Evolutionary conservation across 1,140 invertebrate species (phyloP), one percentile per base, ranked within the genome.

Genomic region (Helicoverpa zea): DNA sequence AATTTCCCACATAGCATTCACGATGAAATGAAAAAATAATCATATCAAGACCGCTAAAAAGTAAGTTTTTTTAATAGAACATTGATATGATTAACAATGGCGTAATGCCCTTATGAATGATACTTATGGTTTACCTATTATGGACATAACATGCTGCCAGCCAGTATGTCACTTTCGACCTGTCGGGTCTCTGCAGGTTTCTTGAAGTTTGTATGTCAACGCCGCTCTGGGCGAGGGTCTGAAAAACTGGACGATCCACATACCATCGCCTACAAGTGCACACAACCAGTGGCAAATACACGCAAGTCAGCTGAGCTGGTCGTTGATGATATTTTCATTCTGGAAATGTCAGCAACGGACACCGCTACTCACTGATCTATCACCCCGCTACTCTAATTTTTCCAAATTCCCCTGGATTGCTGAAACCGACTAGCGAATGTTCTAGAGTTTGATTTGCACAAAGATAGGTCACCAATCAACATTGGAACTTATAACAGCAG

Each of bases 231-330:
- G 92, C 91, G 91, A 88, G 87, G 92, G 85, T 94, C 94, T 94
- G 92, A 95, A 95, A 95, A 94, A 95, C 94, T 95, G 92, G 94
- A 95, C 94, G 94, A 94, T 95, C 94, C 94, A 95, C 94, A 95
- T 91, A 95, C 94, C 92, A 94, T 90, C 92, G 94, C 94, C 94
- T 94, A 95, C 92, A 94, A 90, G 90, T 85, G 88, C 89, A 94
- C 87, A 92, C 89, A 93, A 92, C 89, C 84, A 93, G 90, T 92
- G 88, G 88, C 90, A 87, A 88, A 90, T 52, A 78, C 85, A 84
- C 84, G 86, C 87, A 87, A 93, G 88, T 87, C 74, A 89, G 90
- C 91, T 92, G 91, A 93, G 91, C 90, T 93, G 87, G 73, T 88
- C 92, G 92, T 93, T 95, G 92, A 89, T 93, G 89, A 93, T 83